Base-by-base conservation (phyloP, 2,113 vertebrate genomes). In the Sisor rabdophorus region DNA sequence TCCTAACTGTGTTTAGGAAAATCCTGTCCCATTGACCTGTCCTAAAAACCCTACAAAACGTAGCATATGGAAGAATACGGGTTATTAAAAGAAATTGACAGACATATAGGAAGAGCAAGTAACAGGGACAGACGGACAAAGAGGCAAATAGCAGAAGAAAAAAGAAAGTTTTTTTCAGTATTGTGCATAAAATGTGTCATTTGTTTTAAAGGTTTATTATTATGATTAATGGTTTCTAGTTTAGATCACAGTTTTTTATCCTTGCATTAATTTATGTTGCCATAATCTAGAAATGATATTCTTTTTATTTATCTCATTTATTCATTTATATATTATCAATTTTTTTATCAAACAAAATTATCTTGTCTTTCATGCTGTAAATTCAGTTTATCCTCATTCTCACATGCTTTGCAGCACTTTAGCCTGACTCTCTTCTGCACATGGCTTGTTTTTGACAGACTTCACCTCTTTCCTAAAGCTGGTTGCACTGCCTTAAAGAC, bases 11-110 rank as follows among this genome's bases (percentile, higher is more conserved):
- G 67, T 47, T 65, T 30, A 24, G 22, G 15, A 65, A 48, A 63
- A 26, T 7, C 53, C 17, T 61, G 20, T 12, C 64, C 58, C n/a
- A 54, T 13, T 47, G 76, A 71, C 72, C 80, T n/a, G 22, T 68
- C 44, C 5, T 44, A 28, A 59, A 52, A 55, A 64, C 59, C 17
- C 80, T 70, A 55, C 79, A 81, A 30, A 76, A 48, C 13, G 22
- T 1, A 44, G 47, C 44, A 67, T 26, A 67, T 67, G 44, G 22
- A 48, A 26, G 24, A n/a, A 50, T 52, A 54, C 77, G 13, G 32
- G 54, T 19, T 40, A 44, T 64, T 68, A 44, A 44, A 44, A 44
- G 1, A 44, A 58, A n/a, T n/a, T 24, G 6, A 58, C 20, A 58
- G 20, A 24, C 9, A 11, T 6, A 58, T 11, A 22, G 24, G 2